Base-by-base conservation (phyloP, 2,113 vertebrate species). In the Semnornis frantzii region DNA sequence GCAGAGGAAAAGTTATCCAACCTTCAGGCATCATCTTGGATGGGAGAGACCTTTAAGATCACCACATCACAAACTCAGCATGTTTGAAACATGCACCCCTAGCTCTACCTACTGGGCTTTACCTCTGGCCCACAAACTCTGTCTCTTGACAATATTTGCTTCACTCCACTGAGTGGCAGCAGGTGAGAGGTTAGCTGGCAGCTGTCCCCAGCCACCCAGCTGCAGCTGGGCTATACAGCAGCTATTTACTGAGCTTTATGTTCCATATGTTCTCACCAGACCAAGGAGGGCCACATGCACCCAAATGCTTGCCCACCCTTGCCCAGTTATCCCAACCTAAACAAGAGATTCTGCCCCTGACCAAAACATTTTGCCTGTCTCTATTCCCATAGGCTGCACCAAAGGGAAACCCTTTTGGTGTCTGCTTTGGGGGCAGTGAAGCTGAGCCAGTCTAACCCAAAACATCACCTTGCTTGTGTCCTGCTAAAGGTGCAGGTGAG, bases 261-360 rank as follows among this genome's bases (percentile, higher is more conserved):
- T 37, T 79, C n/a, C 48, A 18, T 17, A 0, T 1, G 13, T 12
- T 50, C 34, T 28, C 1, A 82, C 10, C 82, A 64, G 57, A 52
- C 15, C 21, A 44, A 46, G 0, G 9, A 81, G 44, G 19, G 31
- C 30, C 30, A 37, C 0, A 0, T 8, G 24, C 30, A 23, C 68
- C 73, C 46, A 39, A 50, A 66, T 3, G 6, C 64, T 34, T 19
- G 31, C 9, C 37, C 50, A 62, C 19, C 33, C 57, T 54, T 10
- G 15, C 5, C 44, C 63, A 28, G 20, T 28, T 70, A 71, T 14
- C 46, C 73, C 86, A 15, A 16, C 7, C 77, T 15, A 15, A 19
- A 72, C 7, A 34, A 28, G n/a, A 81, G 77, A 24, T 13, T 28
- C 13, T 28, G 19, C 18, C 62, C 62, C 50, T 6, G 23, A 44